phyloP scores from a whole-genome alignment of 2,113 vertebrate species.

The Cairina moschata region DNA sequence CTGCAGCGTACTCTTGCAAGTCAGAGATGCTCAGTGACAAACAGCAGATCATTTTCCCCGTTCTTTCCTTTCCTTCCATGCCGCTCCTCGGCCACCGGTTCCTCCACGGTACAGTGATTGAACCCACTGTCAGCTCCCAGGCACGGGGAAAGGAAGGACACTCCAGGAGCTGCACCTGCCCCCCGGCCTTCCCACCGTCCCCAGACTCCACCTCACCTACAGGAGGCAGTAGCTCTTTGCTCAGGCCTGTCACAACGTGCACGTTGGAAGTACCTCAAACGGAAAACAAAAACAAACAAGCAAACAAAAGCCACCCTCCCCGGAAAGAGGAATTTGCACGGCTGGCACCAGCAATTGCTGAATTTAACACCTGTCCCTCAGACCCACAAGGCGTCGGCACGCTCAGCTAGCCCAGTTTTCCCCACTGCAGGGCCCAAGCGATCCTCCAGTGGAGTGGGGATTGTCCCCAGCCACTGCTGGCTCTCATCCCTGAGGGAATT shows the following conservation, averaged over 20 bases:
- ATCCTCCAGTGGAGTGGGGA: background rate
- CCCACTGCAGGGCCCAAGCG: background rate
- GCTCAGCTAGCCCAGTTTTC: background rate
- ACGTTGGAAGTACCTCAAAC: slow-evolving; percentile 46
- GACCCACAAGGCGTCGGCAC: background rate
- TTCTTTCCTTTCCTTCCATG: slow-evolving; percentile 15
- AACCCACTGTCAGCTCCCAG: slow-evolving; percentile 9
- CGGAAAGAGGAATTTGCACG: slow-evolving; percentile 28
- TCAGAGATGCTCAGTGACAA: slow-evolving; percentile 51
- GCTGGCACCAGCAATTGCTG: slow-evolving; percentile 64
- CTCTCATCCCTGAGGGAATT: background rate
- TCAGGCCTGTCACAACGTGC: slow-evolving; percentile 53
- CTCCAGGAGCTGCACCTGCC: background rate
- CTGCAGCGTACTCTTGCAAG: slow-evolving; percentile 37
- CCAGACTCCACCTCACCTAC: background rate
- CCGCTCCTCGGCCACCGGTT: background rate
- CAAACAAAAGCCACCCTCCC: background rate
- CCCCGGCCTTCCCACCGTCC: background rate
- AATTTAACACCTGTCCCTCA: background rate
- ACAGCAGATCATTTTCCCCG: background rate
- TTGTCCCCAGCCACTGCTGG: background rate
- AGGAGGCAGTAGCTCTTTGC: slow-evolving; percentile 71
- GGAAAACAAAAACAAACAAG: background rate
- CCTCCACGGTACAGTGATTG: slow-evolving; percentile 43
- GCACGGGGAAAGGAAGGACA: background rate